These are phyloP conservation scores for Pachyrhynchus sulphureomaculatus DNA, from an alignment of 1,140 invertebrate species.

Conservation along the genomic window DNA sequence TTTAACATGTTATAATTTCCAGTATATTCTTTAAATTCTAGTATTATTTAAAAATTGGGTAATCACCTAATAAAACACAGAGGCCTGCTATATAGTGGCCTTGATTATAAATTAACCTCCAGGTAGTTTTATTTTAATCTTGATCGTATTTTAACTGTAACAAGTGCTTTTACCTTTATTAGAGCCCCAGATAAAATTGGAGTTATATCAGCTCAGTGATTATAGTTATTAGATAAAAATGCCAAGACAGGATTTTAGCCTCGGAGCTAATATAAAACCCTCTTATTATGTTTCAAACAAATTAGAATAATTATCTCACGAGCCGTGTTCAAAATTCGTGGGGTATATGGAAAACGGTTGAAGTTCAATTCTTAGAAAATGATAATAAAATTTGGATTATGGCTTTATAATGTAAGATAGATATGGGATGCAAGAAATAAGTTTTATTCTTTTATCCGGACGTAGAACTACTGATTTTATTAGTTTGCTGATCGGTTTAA, in stretches of 20 bases:
- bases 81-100: too few species aligned
- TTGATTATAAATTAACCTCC: neutral
- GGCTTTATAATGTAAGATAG: slow-evolving; percentile 7
- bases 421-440: too few species aligned
- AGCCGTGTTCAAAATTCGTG: slow-evolving; percentile 17
- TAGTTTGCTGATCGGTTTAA: too few species aligned
- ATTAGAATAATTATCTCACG: slow-evolving; percentile 31
- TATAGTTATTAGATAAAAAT: slow-evolving; percentile 31
- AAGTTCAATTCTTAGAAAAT: slow-evolving; percentile 16
- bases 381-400: slow-evolving; percentile 14
- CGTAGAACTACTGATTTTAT: too few species aligned
- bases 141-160: slow-evolving; percentile 27
- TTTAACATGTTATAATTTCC: too few species aligned
- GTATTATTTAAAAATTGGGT: too few species aligned
- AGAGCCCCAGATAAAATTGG: slow-evolving; percentile 28
- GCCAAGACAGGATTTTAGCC: slow-evolving; percentile 22
- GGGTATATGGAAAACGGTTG: slow-evolving; percentile 15
- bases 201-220: slow-evolving; percentile 20
- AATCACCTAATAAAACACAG: too few species aligned
- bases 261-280: slow-evolving; percentile 4
- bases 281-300: slow-evolving; percentile 20
- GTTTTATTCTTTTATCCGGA: too few species aligned
- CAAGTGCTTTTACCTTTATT: slow-evolving; percentile 31
- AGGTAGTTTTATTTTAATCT: slow-evolving; percentile 12
- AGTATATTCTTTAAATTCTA: too few species aligned